phyloP scores from a whole-genome alignment of 2,888 invertebrate genomes.

The Stenurella melanura region DNA sequence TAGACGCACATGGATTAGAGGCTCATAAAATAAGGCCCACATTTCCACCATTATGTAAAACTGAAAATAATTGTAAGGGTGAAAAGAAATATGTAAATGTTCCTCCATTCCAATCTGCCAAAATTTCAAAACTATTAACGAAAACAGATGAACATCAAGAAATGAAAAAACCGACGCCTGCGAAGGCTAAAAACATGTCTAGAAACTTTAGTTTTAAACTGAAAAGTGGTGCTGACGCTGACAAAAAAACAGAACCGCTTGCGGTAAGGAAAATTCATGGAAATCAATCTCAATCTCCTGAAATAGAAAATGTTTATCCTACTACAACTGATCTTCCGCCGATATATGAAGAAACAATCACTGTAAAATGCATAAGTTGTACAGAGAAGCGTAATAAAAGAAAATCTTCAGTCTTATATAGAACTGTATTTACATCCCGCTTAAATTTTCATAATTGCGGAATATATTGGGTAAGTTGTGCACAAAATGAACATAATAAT shows the following conservation, averaged over 20 bases:
- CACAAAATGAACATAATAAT: too few species aligned
- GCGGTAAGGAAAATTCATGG: too few species aligned
- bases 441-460: neutral
- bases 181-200: too few species aligned
- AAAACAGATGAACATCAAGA: neutral
- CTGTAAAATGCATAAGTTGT: neutral
- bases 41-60: slow-evolving; percentile 33
- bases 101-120: neutral
- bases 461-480: neutral
- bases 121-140: neutral
- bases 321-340: neutral
- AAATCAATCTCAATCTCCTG: neutral
- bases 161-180: too few species aligned
- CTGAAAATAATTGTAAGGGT: slow-evolving; percentile 40
- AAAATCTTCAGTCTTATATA: slow-evolving; percentile 21
- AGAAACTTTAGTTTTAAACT: too few species aligned
- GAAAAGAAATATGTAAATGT: slow-evolving; percentile 29
- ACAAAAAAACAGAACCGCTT: too few species aligned
- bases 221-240: too few species aligned
- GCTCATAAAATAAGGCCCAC: slow-evolving; percentile 34
- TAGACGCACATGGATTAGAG: slow-evolving; percentile 41
- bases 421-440: neutral
- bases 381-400: neutral
- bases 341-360: neutral
- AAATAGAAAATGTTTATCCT: neutral